These are phyloP conservation scores for Sinhomidia bicolor DNA, from an alignment of 2,888 invertebrate species.

Conservation along the genomic window DNA sequence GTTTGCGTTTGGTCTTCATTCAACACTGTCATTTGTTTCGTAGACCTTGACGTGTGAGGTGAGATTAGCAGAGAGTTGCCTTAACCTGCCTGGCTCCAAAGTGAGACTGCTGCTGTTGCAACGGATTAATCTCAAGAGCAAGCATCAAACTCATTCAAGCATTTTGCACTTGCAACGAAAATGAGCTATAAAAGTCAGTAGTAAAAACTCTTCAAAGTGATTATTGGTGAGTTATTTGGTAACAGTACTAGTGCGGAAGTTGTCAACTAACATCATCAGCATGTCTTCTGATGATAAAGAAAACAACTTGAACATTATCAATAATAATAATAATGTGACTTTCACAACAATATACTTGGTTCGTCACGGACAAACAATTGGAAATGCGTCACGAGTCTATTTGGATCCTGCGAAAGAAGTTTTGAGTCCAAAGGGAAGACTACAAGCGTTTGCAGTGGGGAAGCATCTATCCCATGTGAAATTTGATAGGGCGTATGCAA, in stretches of 20 bases:
- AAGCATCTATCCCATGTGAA: conserved; percentile 47
- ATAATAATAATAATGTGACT: not conserved
- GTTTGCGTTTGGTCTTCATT: not conserved
- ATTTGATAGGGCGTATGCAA: conserved; percentile 55
- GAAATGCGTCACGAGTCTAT: conserved; percentile 57
- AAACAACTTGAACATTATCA: not conserved
- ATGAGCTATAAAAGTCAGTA: too few relatives aligned
- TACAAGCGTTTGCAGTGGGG: conserved; percentile 57
- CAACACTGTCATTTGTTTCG: conserved; percentile 31
- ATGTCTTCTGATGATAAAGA: conserved; percentile 34
- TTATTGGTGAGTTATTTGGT: not conserved
- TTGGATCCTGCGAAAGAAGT: conserved; percentile 57
- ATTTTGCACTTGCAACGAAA: too few relatives aligned
- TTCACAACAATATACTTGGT: conserved; percentile 63
- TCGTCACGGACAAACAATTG: conserved; percentile 62
- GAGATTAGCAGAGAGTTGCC: not conserved
- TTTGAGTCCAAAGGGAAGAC: conserved; percentile 53
- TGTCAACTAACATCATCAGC: not conserved
- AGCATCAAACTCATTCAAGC: not conserved
- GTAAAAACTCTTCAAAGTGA: too few relatives aligned
- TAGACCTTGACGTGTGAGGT: conserved; percentile 19
- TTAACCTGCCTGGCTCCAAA: not conserved
- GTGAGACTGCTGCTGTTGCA: not conserved
- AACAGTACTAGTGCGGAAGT: too few relatives aligned
- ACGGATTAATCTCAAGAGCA: not conserved